Evolutionary conservation across 2,797 vertebrate species (phyloP).

Genomic region (Poeciliopsis turneri): DNA sequence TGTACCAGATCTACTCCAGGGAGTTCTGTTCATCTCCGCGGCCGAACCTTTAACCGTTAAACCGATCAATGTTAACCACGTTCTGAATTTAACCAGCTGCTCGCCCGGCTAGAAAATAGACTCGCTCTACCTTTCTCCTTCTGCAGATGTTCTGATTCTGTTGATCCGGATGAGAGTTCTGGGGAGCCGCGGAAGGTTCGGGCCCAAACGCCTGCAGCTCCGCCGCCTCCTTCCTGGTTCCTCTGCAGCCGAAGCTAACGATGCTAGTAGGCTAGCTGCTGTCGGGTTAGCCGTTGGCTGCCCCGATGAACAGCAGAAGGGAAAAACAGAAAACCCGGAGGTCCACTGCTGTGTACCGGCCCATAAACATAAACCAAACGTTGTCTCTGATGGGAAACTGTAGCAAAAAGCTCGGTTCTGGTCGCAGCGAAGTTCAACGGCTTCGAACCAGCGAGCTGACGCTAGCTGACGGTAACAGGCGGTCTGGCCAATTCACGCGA

Average conservation of each 20-base stretch:
- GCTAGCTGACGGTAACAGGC: conserved; percentile 1
- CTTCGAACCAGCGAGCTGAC: conserved; percentile 20
- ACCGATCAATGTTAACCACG: background rate
- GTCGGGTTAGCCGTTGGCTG: conserved; percentile 24
- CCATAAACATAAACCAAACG: background rate
- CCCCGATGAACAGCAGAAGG: background rate
- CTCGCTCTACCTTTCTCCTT: conserved; percentile 43
- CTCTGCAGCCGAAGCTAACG: conserved; percentile 20
- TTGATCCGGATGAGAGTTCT: background rate
- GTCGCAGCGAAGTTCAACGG: background rate
- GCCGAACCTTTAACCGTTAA: background rate
- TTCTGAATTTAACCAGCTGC: background rate
- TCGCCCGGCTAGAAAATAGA: background rate
- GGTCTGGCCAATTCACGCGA: conserved; percentile 49
- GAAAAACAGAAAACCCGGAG: background rate
- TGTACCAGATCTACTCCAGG: background rate
- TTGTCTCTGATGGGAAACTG: rapidly evolving
- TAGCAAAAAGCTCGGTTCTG: background rate
- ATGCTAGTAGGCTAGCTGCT: conserved; percentile 54
- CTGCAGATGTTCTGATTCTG: background rate
- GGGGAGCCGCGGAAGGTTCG: conserved; percentile 12
- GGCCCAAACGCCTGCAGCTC: conserved; percentile 43
- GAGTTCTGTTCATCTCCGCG: background rate
- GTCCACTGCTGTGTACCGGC: background rate
- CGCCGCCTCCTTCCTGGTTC: conserved; percentile 67